Percentiles rank a stretch among this genome's conserved stretches.
These are phyloP conservation scores for Zalophus californianus DNA, from an alignment of 2,797 vertebrate genomes.

Conservation along the genomic window DNA sequence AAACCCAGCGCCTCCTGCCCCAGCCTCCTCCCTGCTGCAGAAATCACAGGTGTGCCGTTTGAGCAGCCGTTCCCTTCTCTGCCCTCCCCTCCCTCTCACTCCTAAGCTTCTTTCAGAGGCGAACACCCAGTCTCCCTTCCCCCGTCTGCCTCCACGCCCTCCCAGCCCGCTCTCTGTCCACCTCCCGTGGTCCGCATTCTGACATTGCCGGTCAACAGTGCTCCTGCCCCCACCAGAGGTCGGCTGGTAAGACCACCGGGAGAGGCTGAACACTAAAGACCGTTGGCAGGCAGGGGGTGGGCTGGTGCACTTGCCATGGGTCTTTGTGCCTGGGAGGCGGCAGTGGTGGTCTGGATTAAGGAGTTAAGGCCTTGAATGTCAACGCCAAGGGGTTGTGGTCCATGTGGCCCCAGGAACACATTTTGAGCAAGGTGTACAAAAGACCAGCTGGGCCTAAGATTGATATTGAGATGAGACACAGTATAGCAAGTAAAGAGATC, in stretches of 20 bases:
- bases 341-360: no score
- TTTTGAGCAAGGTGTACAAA: no score
- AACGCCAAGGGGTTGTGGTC: neutral
- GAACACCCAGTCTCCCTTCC: accelerated
- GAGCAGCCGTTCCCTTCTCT: neutral
- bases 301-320: accelerated
- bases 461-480: no score
- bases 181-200: neutral
- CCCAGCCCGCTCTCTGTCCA: neutral
- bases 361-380: neutral
- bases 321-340: neutral
- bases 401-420: neutral
- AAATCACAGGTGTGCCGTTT: neutral
- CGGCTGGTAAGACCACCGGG: neutral
- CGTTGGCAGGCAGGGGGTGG: accelerated
- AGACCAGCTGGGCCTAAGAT: accelerated
- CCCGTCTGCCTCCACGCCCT: neutral
- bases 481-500: neutral
- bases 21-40: accelerated
- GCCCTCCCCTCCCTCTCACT: neutral
- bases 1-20: neutral
- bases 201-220: no score
- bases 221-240: accelerated
- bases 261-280: no score
- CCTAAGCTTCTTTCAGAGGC: neutral